These are phyloP conservation scores for Ficedula albicollis DNA, from an alignment of 2,797 vertebrate species.

Conservation along the genomic window DNA sequence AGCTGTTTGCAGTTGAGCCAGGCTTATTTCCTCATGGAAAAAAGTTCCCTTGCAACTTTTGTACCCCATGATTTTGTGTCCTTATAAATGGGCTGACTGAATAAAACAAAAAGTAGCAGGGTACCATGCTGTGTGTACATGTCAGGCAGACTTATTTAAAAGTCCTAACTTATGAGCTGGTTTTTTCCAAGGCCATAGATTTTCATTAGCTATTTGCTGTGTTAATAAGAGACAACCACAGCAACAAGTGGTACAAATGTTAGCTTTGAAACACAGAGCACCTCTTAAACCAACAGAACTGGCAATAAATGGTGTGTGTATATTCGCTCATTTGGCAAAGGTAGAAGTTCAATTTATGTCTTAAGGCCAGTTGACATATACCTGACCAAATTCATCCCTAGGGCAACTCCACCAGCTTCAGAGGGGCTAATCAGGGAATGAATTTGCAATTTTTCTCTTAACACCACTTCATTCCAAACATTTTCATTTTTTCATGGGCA, in stretches of 20 bases:
- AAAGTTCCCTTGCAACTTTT: slow-evolving; percentile 35
- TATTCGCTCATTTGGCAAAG: slow-evolving; percentile 57
- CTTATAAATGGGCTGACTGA: slow-evolving; percentile 65
- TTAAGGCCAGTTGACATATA: not conserved
- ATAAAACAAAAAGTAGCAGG: slow-evolving; percentile 33
- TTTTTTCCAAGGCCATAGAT: slow-evolving; percentile 64
- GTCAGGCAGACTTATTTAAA: slow-evolving; percentile 59
- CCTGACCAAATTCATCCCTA: slow-evolving; percentile 45
- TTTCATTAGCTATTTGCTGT: slow-evolving; percentile 68
- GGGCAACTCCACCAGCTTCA: slow-evolving; percentile 12
- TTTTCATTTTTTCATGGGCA: not conserved
- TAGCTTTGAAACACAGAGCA: slow-evolving; percentile 62
- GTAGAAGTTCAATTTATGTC: slow-evolving; percentile 39
- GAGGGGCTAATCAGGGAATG: not conserved
- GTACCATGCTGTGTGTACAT: not conserved
- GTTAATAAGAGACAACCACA: slow-evolving; percentile 65
- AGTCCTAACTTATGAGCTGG: slow-evolving; percentile 57
- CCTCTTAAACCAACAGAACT: slow-evolving; percentile 59
- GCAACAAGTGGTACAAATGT: slow-evolving; percentile 57
- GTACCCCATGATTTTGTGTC: slow-evolving; percentile 1
- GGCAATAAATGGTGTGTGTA: slow-evolving; percentile 51
- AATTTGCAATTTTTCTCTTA: slow-evolving; percentile 29
- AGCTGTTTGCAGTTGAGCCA: slow-evolving; percentile 46
- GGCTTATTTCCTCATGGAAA: slow-evolving; percentile 55
- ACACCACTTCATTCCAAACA: not conserved